These are phyloP conservation scores for Labrus mixtus DNA, from an alignment of 2,113 vertebrate species.

Conservation along the genomic window DNA sequence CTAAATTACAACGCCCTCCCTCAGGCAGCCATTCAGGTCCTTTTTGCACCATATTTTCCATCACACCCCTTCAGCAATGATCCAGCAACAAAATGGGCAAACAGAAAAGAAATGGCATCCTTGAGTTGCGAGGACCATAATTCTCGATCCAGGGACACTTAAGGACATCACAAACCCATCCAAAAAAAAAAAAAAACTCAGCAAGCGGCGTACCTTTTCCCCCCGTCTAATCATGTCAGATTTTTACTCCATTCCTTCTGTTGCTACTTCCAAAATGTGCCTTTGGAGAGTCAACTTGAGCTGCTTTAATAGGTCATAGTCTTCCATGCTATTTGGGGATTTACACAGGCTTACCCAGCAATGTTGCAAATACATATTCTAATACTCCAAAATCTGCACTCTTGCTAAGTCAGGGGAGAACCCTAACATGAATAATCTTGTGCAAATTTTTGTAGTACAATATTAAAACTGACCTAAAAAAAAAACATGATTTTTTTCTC, in stretches of 20 bases:
- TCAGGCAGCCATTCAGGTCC: not conserved
- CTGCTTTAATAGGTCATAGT: slow-evolving; percentile 29
- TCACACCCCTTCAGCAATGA: not conserved
- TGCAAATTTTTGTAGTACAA: not conserved
- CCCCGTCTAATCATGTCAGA: slow-evolving; percentile 1
- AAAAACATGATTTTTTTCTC: not conserved
- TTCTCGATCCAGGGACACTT: not conserved
- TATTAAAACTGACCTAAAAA: slow-evolving; percentile 18
- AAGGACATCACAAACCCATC: not conserved
- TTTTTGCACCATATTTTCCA: not conserved
- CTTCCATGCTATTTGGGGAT: slow-evolving; percentile 3
- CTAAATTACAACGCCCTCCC: not conserved
- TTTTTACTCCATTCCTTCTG: slow-evolving; percentile 8
- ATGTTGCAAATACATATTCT: slow-evolving; percentile 1
- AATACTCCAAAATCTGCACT: not conserved
- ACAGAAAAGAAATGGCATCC: not conserved
- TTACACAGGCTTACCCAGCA: slow-evolving; percentile 9
- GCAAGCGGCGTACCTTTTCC: not conserved
- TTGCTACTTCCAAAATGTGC: not conserved
- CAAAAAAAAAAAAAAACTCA: not conserved
- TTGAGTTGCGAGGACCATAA: not conserved
- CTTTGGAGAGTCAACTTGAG: slow-evolving; percentile 11
- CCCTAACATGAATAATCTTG: not conserved
- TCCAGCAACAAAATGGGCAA: not conserved
- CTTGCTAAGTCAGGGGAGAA: not conserved